Evolutionary conservation across 2,888 invertebrate genomes (phyloP).

Genomic region (Gandaritis pyraliata): DNA sequence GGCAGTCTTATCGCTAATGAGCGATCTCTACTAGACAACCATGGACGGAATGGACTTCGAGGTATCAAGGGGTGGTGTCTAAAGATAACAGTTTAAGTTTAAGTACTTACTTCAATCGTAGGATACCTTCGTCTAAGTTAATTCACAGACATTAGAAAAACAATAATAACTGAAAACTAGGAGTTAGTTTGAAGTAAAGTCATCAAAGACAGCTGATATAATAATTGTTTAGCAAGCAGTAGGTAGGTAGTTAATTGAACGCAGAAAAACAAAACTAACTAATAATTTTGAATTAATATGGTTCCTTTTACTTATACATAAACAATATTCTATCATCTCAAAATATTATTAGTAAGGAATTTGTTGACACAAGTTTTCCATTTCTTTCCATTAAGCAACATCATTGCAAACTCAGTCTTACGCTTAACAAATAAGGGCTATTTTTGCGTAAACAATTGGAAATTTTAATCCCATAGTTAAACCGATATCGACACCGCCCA

Average conservation of each 20-base stretch:
- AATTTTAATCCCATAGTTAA: conserved; percentile 45
- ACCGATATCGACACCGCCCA: conserved; percentile 54
- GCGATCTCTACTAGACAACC: too few relatives aligned
- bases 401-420: conserved; percentile 25
- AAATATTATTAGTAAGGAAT: conserved; percentile 32
- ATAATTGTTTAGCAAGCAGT: too few relatives aligned
- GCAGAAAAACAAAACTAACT: too few relatives aligned
- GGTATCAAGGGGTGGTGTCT: too few relatives aligned
- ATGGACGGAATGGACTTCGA: too few relatives aligned
- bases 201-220: neutral
- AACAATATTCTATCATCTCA: conserved; percentile 31
- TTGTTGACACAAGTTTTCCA: conserved; percentile 41
- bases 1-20: too few relatives aligned
- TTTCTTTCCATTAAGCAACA: conserved; percentile 35
- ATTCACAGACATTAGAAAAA: conserved; percentile 1
- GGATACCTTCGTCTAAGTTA: neutral
- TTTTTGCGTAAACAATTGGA: conserved; percentile 23
- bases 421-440: conserved; percentile 17
- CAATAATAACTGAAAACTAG: neutral
- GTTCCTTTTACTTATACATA: neutral
- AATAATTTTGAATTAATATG: too few relatives aligned
- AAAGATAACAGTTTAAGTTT: too few relatives aligned
- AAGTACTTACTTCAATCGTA: too few relatives aligned
- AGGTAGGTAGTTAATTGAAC: too few relatives aligned
- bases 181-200: neutral